Base-by-base conservation (phyloP, 2,797 vertebrate genomes). In the Cossypha niveicapilla region DNA sequence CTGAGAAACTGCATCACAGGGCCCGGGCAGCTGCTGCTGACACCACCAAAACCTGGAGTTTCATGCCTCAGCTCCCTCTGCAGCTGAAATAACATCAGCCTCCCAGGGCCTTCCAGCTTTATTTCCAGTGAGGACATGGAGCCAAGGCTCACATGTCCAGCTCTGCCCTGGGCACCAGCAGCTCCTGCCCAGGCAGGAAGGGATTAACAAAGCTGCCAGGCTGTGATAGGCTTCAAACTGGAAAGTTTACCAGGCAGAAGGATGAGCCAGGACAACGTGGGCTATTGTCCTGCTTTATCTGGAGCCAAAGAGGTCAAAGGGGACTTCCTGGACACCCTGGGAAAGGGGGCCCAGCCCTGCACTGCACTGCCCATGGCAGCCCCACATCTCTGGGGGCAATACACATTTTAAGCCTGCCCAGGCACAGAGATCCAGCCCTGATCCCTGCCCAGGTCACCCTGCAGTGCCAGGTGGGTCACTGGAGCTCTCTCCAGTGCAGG, bases 41-140 rank as follows among this genome's bases (percentile, higher is more conserved):
- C 94, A 95, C 15, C 96, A 90, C 90, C 86, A 90, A 93, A 95
- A 86, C 30, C 58, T 41, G 41, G 77, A 60, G 60, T 81, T 89
- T 63, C 60, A 90, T 14, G 56, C 83, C 90, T 82, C 86, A 35
- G 71, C 80, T 95, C 88, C 72, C 41, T 13, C n/a, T 15, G 3
- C 90, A 90, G 92, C 94, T 95, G 96, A 93, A 96, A 96, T 56
- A 95, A 94, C 93, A 95, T 16, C 88, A 14, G 50, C 73, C 73
- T 92, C 67, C 51, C 77, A 7, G 89, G 41, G 70, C 85, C 66
- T 15, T 66, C 30, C 91, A 83, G 88, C 86, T 86, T 82, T 54
- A 83, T 83, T 94, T 51, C 76, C 93, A 93, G 18, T 0, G 68
- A 91, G 87, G 73, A 71, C 30, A 11, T 0, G 35, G 77, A 86